A percentile compares a stretch with the other conserved stretches of the same genome.
Evolutionary conservation across 2,113 vertebrate species (phyloP).

Genomic region (Hucho hucho): DNA sequence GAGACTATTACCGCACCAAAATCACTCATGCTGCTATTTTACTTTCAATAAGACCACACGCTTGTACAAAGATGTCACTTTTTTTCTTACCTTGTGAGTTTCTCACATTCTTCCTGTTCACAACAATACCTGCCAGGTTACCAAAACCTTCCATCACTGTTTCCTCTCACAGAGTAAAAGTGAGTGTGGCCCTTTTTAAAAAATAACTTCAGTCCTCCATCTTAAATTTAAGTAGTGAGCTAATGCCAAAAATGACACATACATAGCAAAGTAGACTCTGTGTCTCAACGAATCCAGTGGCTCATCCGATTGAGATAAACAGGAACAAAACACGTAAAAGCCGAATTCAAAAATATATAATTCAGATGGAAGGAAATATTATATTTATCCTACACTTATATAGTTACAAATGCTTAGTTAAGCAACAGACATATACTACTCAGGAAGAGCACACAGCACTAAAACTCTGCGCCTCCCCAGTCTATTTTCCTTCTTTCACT

Average conservation of each 20-base stretch:
- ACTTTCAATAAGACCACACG: background rate
- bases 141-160: constrained; percentile 46
- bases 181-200: constrained; percentile 2
- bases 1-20: background rate
- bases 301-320: constrained; percentile 11
- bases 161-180: constrained; percentile 3
- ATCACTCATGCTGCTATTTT: background rate
- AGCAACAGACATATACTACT: background rate
- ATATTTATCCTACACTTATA: too few species aligned
- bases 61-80: background rate
- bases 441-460: constrained; percentile 21
- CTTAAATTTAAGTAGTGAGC: background rate
- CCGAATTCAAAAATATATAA: background rate
- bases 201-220: background rate
- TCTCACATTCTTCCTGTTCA: constrained; percentile 37
- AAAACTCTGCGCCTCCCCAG: constrained; percentile 19
- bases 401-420: background rate
- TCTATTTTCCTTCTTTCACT: background rate
- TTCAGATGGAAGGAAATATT: background rate
- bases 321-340: background rate
- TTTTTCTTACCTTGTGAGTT: constrained; percentile 55
- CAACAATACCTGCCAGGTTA: constrained; percentile 7
- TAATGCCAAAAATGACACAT: constrained; percentile 30
- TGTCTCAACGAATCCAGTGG: background rate
- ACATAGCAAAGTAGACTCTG: background rate